Evolutionary conservation across 1,140 invertebrate genomes (phyloP), one percentile per base, ranked within the genome.

Genomic region (Drosophila seguyi): DNA sequence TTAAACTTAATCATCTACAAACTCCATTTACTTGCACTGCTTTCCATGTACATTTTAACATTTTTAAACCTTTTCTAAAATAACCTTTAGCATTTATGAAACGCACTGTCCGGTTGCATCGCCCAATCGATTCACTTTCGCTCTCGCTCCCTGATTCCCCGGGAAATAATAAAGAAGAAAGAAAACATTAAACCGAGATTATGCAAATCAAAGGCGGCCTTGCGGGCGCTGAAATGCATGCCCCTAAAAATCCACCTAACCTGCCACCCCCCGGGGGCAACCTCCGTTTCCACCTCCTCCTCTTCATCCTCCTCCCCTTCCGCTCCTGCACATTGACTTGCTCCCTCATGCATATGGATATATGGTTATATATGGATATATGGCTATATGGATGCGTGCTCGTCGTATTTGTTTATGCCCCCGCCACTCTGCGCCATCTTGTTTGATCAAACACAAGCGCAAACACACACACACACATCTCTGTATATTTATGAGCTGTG

Each of bases 401-500:
- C 44, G 16, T 50, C 68, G 75, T 72, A 87, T 82, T 79, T 87
- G 83, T 73, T 79, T 78, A 67, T 79, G 75, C 74, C 31, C 45
- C 58, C 65, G 18, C 31, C 50, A 53, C 50, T 16, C 50, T 34
- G 14, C 20, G 31, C 52, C 83, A 83, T 88, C 83, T 79, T 88
- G 76, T 88, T 87, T 88, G 84, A 88, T 88, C 84, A 84, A 88
- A 83, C 80, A 79, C 69, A 31, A 52, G 45, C 79, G 63, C 81
- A 63, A 72, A 76, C 79, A 82, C 50, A 52, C 25, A 25, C 25
- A 25, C 25, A 25, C 52, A 38, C 52, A 25, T 55, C 8, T 75
- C 80, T 88, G 76, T 84, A 84, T 88, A 88, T 90, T 88, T 88
- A 88, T 88, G 84, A 88, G 84, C 52, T 80, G 53, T 66, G 65